A percentile compares a stretch with the other conserved stretches of the same genome.
Conservation (phyloP, 2,888 invertebrate species). For the Patella ulyssiponensis region DNA sequence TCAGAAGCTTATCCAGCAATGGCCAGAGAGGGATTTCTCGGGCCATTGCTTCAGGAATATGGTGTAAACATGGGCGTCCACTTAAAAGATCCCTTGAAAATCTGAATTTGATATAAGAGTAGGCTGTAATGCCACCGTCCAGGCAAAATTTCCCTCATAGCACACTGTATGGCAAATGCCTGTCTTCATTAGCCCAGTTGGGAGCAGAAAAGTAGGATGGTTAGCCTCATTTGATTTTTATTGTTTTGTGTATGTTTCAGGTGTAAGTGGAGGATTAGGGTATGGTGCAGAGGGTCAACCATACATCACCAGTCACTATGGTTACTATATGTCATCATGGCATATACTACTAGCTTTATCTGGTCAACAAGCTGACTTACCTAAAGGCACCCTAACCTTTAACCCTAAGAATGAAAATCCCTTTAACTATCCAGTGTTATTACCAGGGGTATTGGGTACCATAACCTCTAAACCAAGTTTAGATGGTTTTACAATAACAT, state of each 20-base stretch:
- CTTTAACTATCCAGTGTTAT: not conserved
- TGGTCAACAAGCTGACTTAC: not conserved
- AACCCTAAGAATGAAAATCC: not conserved
- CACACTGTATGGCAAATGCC: too few species aligned
- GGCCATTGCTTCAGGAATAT: too few species aligned
- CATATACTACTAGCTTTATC: slow-evolving; percentile 3
- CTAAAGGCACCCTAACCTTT: not conserved
- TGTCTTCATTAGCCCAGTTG: too few species aligned
- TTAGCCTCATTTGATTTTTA: not conserved
- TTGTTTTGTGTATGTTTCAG: not conserved
- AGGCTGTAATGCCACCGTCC: too few species aligned
- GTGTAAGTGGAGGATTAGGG: not conserved
- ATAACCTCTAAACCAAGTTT: not conserved
- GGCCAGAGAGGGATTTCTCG: too few species aligned
- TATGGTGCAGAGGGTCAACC: not conserved
- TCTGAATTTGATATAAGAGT: too few species aligned
- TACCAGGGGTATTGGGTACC: not conserved
- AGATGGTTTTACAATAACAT: not conserved
- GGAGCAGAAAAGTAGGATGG: too few species aligned
- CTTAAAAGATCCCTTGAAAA: too few species aligned
- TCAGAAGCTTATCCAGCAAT: too few species aligned
- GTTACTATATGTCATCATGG: slow-evolving; percentile 7
- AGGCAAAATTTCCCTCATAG: too few species aligned
- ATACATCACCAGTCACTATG: not conserved
- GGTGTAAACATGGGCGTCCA: too few species aligned